Evolutionary conservation across 30 jellyfish, hydroid and myxozoan species (phyloP).

Genomic region (Aurelia sp.): DNA sequence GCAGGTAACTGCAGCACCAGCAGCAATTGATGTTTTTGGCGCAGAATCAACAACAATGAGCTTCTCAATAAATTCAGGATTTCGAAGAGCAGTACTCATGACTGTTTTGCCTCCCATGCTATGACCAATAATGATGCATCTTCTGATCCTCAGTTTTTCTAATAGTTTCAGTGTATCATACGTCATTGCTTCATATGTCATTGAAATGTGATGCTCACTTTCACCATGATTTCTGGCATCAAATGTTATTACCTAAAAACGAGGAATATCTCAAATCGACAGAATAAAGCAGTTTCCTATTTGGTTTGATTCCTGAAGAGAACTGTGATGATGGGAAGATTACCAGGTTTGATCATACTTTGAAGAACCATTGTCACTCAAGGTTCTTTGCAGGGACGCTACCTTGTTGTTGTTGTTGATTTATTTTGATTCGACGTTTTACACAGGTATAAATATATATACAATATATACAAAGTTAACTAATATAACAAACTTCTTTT

Average conservation of each 20-base stretch:
- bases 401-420: no score
- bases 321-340: no score
- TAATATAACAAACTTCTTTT: no score
- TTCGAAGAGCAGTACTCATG: constrained; percentile 69
- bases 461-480: no score
- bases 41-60: constrained; percentile 83
- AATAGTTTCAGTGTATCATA: constrained; percentile 50
- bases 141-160: constrained; percentile 36
- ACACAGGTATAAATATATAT: no score
- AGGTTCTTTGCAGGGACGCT: no score
- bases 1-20: constrained; percentile 61
- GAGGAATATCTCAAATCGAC: no score
- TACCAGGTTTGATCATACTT: no score
- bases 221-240: constrained; percentile 87
- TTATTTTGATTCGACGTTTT: no score
- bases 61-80: constrained; percentile 60
- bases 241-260: constrained; percentile 61
- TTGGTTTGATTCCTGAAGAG: no score
- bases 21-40: constrained; percentile 65
- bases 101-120: constrained; percentile 93
- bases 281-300: no score
- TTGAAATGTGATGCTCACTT: constrained; percentile 79
- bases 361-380: no score
- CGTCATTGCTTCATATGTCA: constrained; percentile 79
- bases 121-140: constrained; percentile 69